Conservation (phyloP, 2,888 invertebrate genomes). For the Diaprepes abbreviatus region DNA sequence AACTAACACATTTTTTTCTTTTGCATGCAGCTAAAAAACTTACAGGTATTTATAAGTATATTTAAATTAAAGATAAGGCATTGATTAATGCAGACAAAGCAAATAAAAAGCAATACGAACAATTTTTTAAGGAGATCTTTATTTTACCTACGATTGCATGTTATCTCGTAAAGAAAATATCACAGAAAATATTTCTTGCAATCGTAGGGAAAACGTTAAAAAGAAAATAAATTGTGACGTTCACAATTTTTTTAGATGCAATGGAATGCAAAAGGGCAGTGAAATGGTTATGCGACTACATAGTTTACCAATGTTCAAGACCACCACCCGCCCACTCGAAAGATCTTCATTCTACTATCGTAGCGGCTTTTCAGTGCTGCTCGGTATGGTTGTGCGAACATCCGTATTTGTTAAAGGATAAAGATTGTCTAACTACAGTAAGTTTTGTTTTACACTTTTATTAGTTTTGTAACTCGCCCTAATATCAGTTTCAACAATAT, state of each 20-base stretch:
- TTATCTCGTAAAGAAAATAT: no score
- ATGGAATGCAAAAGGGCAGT: slow-evolving; percentile 93
- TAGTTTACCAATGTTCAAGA: slow-evolving; percentile 93
- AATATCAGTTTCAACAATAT: no score
- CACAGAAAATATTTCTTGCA: no score
- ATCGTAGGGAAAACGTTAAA: no score
- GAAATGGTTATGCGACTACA: slow-evolving; percentile 98
- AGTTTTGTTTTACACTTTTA: slow-evolving; percentile 8
- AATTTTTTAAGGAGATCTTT: no score
- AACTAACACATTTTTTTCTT: no score
- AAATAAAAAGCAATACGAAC: no score
- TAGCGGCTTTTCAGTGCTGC: slow-evolving; percentile 92
- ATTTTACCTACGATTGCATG: no score
- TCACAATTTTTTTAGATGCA: slow-evolving; percentile 83
- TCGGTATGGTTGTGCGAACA: slow-evolving; percentile 94
- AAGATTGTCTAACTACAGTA: slow-evolving; percentile 92
- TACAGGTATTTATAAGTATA: slow-evolving; percentile 68
- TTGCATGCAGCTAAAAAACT: slow-evolving; percentile 70
- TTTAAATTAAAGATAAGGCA: no score
- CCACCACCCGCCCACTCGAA: slow-evolving; percentile 95
- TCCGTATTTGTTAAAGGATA: slow-evolving; percentile 89
- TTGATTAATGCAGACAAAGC: no score
- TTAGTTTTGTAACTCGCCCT: no score
- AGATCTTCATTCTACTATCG: slow-evolving; percentile 94
- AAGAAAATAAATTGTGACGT: no score